phyloP scores from a whole-genome alignment of 2,888 invertebrate genomes.

The Torymus texanus region DNA sequence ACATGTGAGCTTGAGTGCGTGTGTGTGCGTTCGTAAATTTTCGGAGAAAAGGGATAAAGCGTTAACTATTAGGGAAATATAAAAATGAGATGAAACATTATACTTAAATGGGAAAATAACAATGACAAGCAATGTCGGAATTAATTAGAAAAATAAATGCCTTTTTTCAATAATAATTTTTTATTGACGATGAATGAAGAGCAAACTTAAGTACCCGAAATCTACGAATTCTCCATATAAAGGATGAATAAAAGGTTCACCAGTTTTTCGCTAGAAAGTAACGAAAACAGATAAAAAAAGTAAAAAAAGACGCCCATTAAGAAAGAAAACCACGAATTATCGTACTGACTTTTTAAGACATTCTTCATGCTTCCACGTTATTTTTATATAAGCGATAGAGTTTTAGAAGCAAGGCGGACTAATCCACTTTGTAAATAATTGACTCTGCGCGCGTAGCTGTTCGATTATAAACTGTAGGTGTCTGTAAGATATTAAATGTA shows the following conservation, averaged over 20 bases:
- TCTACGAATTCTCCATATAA: slow-evolving; percentile 18
- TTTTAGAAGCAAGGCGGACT: slow-evolving; percentile 59
- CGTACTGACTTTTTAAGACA: slow-evolving; percentile 57
- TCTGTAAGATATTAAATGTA: slow-evolving; percentile 58
- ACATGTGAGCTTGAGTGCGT: slow-evolving; percentile 59
- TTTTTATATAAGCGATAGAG: slow-evolving; percentile 59
- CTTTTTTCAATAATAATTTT: slow-evolving; percentile 46
- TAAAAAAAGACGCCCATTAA: not conserved
- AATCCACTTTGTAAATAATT: slow-evolving; percentile 69
- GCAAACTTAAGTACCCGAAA: slow-evolving; percentile 18
- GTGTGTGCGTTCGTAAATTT: slow-evolving; percentile 57
- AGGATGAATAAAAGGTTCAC: slow-evolving; percentile 15
- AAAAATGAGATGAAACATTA: slow-evolving; percentile 27
- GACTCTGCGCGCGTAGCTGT: slow-evolving; percentile 62
- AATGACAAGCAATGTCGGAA: slow-evolving; percentile 17
- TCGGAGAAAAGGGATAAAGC: slow-evolving; percentile 21
- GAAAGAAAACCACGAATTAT: slow-evolving; percentile 29
- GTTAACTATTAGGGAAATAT: slow-evolving; percentile 45
- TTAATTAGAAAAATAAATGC: slow-evolving; percentile 25
- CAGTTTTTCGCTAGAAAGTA: slow-evolving; percentile 32
- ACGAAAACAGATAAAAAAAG: slow-evolving; percentile 18
- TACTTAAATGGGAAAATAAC: slow-evolving; percentile 14
- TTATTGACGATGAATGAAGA: slow-evolving; percentile 37
- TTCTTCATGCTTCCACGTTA: slow-evolving; percentile 61
- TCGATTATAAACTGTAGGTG: slow-evolving; percentile 60